Base-by-base conservation (phyloP, 2,888 invertebrate genomes). In the Tetranychus piercei region DNA sequence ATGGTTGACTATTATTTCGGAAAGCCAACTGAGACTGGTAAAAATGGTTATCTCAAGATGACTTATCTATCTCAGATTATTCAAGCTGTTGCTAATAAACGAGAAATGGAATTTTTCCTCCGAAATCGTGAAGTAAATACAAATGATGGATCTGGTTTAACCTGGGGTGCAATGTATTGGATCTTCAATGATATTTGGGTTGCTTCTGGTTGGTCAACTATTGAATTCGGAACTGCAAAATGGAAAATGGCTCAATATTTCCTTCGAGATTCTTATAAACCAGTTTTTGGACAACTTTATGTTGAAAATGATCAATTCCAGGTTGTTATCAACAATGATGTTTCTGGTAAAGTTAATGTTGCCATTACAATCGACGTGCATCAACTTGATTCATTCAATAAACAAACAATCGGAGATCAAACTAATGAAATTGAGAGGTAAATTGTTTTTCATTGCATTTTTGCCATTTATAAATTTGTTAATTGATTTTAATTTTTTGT, bases 151-250 rank as follows among this genome's bases (percentile, higher is more conserved):
- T 82, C 85, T 79, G 90, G 90, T 6, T 81, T 85, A 77, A 97
- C 95, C 0, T 96, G 95, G 94, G 97, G 97, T 0, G 93, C 95
- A 0, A 84, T 99, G 74, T 99, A 94, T 82, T 99, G 97, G 97
- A 97, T 99, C 83, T 83, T 97, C 15, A 96, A 97, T 82, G 96
- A 97, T 64, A 73, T 96, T 55, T 97, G 97, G 97, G 90, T 92
- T 80, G 95, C 92, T 0, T 94, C 96, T 0, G 91, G 94, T 0
- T 97, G 97, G 97, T 88, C 94, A 6, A 88, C 92, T 45, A 90
- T 95, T 78, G 76, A 92, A 82, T 88, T 86, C 80, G 86, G 86
- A 64, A 34, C 34, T 34, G 89, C 90, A 15, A 86, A 86, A 79
- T 92, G 91, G 91, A 92, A 92, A 83, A 88, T 91, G 87, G 83